A percentile compares a stretch with the other conserved stretches of the same genome.
phyloP scores from a whole-genome alignment of 2,888 invertebrate species.

The Synergus umbraculus region DNA sequence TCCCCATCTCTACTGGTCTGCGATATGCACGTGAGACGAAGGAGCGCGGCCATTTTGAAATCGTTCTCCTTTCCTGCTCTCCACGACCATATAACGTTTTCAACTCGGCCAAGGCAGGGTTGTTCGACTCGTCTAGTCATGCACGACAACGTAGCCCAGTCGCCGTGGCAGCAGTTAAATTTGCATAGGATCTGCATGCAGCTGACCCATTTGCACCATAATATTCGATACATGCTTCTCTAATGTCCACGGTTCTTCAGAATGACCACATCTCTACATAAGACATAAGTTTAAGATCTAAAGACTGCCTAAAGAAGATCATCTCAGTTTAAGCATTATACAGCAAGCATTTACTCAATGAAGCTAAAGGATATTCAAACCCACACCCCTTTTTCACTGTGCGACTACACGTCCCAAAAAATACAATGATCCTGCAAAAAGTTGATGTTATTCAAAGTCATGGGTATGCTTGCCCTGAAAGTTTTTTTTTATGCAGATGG shows the following conservation, averaged over 20 bases:
- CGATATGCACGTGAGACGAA: not conserved
- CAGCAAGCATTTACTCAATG: not conserved
- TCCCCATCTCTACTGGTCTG: not conserved
- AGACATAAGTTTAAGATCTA: not conserved
- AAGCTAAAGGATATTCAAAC: not conserved
- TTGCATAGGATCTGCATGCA: constrained; percentile 56
- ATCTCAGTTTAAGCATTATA: not conserved
- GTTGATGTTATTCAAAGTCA: not conserved
- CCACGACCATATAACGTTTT: constrained; percentile 41
- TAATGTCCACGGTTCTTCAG: constrained; percentile 45
- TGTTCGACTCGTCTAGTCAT: constrained; percentile 55
- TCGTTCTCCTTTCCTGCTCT: constrained; percentile 33
- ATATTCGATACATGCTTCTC: constrained; percentile 50
- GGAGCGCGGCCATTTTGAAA: constrained; percentile 20
- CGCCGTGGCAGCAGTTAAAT: constrained; percentile 56
- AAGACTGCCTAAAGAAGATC: not conserved
- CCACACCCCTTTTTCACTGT: not conserved
- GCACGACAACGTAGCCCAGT: constrained; percentile 45
- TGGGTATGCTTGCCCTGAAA: not conserved
- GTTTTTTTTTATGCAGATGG: not conserved
- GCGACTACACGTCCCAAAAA: not conserved
- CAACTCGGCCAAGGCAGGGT: constrained; percentile 64
- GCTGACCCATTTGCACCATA: constrained; percentile 60
- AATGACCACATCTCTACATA: not conserved
- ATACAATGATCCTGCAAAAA: not conserved